A percentile compares a stretch with the other conserved stretches of the same genome.
phyloP scores from a whole-genome alignment of 2,888 invertebrate species.

The Silvanus unidentatus region DNA sequence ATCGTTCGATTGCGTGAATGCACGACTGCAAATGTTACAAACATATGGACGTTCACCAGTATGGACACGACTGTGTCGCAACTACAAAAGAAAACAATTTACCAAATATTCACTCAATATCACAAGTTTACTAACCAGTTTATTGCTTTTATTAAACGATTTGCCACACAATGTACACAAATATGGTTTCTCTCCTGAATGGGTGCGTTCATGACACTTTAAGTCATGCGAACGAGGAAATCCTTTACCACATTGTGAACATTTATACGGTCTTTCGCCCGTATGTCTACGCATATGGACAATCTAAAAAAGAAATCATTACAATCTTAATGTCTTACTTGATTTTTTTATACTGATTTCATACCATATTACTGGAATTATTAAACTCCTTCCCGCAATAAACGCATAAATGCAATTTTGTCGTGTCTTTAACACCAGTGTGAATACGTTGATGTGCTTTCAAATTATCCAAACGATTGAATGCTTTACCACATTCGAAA shows the following conservation, averaged over 20 bases:
- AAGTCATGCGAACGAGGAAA: slow-evolving; percentile 47
- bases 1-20: slow-evolving; percentile 67
- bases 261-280: slow-evolving; percentile 46
- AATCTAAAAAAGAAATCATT: slow-evolving; percentile 44
- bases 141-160: slow-evolving; percentile 47
- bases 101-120: too few species aligned
- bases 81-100: slow-evolving; percentile 28
- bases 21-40: slow-evolving; percentile 44
- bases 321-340: too few species aligned
- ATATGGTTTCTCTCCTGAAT: slow-evolving; percentile 47
- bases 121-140: slow-evolving; percentile 43
- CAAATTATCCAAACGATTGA: slow-evolving; percentile 50
- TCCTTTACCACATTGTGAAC: slow-evolving; percentile 44
- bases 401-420: slow-evolving; percentile 44
- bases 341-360: too few species aligned
- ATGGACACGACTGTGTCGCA: slow-evolving; percentile 45
- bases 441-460: slow-evolving; percentile 45
- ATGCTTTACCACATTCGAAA: slow-evolving; percentile 58
- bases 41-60: slow-evolving; percentile 47
- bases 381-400: slow-evolving; percentile 48
- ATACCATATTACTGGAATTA: slow-evolving; percentile 48
- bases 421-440: slow-evolving; percentile 42
- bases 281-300: slow-evolving; percentile 47
- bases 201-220: slow-evolving; percentile 47
- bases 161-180: slow-evolving; percentile 46